These are phyloP conservation scores for Chiridota heheva DNA, from an alignment of 35 echinoderm and acorn worm genomes.

Conservation along the genomic window DNA sequence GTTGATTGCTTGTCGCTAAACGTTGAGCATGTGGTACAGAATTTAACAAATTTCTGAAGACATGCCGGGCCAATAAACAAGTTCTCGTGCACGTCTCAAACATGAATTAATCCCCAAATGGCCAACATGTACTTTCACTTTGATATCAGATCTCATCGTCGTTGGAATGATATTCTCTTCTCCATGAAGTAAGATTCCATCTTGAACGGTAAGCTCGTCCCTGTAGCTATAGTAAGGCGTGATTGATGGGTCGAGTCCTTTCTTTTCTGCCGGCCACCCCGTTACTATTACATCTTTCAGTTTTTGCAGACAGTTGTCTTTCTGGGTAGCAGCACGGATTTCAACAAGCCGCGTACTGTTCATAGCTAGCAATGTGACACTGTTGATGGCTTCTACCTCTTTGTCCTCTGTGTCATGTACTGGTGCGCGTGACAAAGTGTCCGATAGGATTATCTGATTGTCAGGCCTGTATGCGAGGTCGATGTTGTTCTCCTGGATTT, in stretches of 20 bases:
- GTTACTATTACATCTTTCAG: conserved; percentile 39
- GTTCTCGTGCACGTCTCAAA: conserved; percentile 55
- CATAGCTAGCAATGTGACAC: neutral
- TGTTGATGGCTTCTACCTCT: neutral
- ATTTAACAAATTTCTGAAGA: conserved; percentile 52
- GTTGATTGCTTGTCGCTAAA: conserved; percentile 10
- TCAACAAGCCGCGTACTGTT: conserved; percentile 12
- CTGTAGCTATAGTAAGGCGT: conserved; percentile 41
- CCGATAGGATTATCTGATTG: conserved; percentile 34
- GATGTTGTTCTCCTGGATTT: conserved; percentile 43
- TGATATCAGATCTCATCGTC: conserved; percentile 34
- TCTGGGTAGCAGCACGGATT: conserved; percentile 15
- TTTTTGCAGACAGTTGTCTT: conserved; percentile 17
- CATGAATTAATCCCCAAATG: conserved; percentile 59
- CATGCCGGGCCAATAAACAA: conserved; percentile 70
- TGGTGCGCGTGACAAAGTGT: conserved; percentile 46
- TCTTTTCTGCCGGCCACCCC: conserved; percentile 66
- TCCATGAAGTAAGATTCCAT: conserved; percentile 38
- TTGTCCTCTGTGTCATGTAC: neutral
- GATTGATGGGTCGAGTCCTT: neutral
- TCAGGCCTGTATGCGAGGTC: conserved; percentile 31
- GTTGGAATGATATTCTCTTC: conserved; percentile 56
- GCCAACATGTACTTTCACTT: conserved; percentile 49
- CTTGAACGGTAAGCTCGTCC: conserved; percentile 74
- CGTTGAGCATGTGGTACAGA: conserved; percentile 54